Conservation (phyloP, 1,140 invertebrate species). For the Ooceraea biroi region DNA sequence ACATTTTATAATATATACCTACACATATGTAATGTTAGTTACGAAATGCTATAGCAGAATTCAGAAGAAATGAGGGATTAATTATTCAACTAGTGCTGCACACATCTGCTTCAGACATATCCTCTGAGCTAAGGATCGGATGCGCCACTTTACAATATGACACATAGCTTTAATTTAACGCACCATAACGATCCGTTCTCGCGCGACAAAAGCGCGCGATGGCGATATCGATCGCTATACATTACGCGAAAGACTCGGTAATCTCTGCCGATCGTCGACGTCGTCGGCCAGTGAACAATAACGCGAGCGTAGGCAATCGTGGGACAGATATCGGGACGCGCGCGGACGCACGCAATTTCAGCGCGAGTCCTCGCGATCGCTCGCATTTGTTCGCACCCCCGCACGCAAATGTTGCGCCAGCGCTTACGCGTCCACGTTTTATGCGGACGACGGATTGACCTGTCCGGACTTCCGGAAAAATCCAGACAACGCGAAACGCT, state of each 20-base stretch:
- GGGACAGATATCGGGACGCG: conserved; percentile 36
- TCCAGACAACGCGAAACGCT: conserved; percentile 25
- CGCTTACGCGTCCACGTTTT: conserved; percentile 28
- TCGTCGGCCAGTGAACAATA: conserved; percentile 44
- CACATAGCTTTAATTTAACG: conserved; percentile 27
- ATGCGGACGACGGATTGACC: conserved; percentile 47
- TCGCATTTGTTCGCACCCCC: conserved; percentile 22
- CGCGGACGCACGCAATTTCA: conserved; percentile 3
- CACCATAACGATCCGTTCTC: not conserved
- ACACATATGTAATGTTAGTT: too few species aligned
- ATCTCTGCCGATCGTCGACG: conserved; percentile 21
- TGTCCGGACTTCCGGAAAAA: conserved; percentile 47
- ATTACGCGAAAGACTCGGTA: conserved; percentile 45
- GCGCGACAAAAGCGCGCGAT: conserved; percentile 22
- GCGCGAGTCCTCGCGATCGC: conserved; percentile 28
- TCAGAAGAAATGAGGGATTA: not conserved
- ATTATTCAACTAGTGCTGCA: not conserved
- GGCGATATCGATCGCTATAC: conserved; percentile 33
- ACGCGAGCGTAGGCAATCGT: conserved; percentile 45
- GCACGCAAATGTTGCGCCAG: conserved; percentile 14
- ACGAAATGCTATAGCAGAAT: too few species aligned
- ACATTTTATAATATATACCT: conserved; percentile 11
- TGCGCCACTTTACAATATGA: not conserved
- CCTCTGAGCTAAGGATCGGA: not conserved
- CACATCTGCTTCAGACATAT: not conserved